Conservation (phyloP, 2,888 invertebrate genomes). For the Folsomia candida region DNA sequence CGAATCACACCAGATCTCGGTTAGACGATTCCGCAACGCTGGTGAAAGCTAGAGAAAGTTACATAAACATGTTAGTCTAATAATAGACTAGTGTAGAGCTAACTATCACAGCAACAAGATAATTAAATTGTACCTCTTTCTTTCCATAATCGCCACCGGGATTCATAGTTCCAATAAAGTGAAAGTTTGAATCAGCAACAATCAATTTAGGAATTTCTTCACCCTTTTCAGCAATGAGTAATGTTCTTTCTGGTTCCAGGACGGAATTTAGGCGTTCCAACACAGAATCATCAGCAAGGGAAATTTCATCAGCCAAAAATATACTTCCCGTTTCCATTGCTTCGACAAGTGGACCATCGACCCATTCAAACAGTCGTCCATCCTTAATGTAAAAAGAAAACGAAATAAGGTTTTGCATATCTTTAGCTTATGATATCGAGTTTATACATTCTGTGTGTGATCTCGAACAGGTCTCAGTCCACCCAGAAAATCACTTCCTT, state of each 20-base stretch:
- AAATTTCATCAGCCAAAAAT: conserved; percentile 97
- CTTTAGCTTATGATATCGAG: background rate
- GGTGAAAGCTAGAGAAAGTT: conserved; percentile 70
- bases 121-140: conserved; percentile 67
- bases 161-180: conserved; percentile 98
- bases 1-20: conserved; percentile 96
- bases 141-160: conserved; percentile 99
- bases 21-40: conserved; percentile 93
- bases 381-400: conserved; percentile 30
- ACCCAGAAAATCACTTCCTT: conserved; percentile 95
- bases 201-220: conserved; percentile 59
- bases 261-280: conserved; percentile 95
- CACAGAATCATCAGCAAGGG: conserved; percentile 96
- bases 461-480: conserved; percentile 84
- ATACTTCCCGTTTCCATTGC: conserved; percentile 85
- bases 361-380: conserved; percentile 86
- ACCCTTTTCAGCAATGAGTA: conserved; percentile 88
- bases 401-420: conserved; percentile 10
- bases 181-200: conserved; percentile 70
- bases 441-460: conserved; percentile 53
- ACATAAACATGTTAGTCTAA: background rate
- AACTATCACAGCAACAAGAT: background rate
- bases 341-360: conserved; percentile 88
- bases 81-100: background rate
- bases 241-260: conserved; percentile 83